Conservation (phyloP, 2,888 invertebrate genomes). For the Drosophila bunnanda region DNA sequence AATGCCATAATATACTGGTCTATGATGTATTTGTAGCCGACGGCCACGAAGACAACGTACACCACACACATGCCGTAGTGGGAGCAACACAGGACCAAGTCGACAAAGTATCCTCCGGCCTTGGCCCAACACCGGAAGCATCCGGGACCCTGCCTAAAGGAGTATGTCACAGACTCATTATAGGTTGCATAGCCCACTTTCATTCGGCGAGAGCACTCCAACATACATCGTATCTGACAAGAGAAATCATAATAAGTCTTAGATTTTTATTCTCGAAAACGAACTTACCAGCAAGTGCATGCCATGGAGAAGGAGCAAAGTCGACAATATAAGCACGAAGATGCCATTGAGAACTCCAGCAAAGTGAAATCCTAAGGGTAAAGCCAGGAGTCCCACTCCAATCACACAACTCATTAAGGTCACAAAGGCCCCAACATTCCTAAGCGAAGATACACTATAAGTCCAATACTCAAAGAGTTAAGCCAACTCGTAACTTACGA, state of each 20-base stretch:
- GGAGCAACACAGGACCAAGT: conserved; percentile 92
- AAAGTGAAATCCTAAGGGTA: conserved; percentile 58
- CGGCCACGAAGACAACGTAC: conserved; percentile 95
- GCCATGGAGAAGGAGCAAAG: conserved; percentile 53
- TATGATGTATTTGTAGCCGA: conserved; percentile 90
- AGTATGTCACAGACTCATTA: conserved; percentile 45
- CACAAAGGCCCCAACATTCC: conserved; percentile 43
- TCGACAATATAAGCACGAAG: conserved; percentile 2
- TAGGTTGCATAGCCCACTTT: conserved; percentile 47
- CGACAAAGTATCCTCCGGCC: conserved; percentile 85
- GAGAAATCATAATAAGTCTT: neutral
- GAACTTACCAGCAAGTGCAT: conserved; percentile 54
- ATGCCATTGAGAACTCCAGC: conserved; percentile 50
- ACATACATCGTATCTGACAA: conserved; percentile 56
- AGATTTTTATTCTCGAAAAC: neutral
- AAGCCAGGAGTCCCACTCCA: conserved; percentile 59
- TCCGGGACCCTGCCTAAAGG: conserved; percentile 51
- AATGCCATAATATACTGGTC: conserved; percentile 85
- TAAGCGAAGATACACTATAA: neutral
- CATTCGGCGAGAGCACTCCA: conserved; percentile 33
- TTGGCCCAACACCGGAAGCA: conserved; percentile 4
- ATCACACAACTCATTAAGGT: conserved; percentile 51
- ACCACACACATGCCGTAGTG: conserved; percentile 98
- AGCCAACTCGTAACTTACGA: conserved; percentile 39
- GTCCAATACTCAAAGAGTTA: neutral